A percentile compares a stretch with the other conserved stretches of the same genome.
Conservation (phyloP, 2,888 invertebrate species). For the Psococerastis gibbosa region DNA sequence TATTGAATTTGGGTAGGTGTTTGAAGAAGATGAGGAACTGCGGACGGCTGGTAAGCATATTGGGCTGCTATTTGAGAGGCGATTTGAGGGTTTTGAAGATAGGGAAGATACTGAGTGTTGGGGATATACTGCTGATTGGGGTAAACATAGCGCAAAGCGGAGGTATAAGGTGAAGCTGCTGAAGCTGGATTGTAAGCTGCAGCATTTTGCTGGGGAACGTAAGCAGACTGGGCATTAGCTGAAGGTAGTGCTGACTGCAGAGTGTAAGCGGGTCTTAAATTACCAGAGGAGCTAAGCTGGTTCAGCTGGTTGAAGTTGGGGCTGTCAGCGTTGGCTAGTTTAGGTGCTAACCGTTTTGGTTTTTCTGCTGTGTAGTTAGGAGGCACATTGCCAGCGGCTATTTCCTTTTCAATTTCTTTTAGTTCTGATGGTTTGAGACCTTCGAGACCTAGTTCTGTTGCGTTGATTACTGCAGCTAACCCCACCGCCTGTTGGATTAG, state of each 20-base stretch:
- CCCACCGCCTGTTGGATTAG: too few relatives aligned
- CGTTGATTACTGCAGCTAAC: background rate
- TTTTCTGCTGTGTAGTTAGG: constrained; percentile 8
- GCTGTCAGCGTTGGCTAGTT: constrained; percentile 3
- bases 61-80: constrained; percentile 1
- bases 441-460: constrained; percentile 6
- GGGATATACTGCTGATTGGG: constrained; percentile 4
- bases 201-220: background rate
- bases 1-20: constrained; percentile 9
- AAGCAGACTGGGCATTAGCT: background rate
- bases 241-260: background rate
- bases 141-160: background rate
- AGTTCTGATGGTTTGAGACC: constrained; percentile 4
- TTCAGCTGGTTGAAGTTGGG: background rate
- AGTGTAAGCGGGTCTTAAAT: too few relatives aligned
- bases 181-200: background rate
- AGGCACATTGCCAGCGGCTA: constrained; percentile 7
- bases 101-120: background rate
- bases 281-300: background rate
- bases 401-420: constrained; percentile 6
- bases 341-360: constrained; percentile 2
- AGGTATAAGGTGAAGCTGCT: background rate
- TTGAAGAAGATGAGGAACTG: constrained; percentile 5
- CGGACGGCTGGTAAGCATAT: constrained; percentile 2
- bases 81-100: background rate